Conservation (phyloP, 1,140 invertebrate species). For the Camponotus floridanus region DNA sequence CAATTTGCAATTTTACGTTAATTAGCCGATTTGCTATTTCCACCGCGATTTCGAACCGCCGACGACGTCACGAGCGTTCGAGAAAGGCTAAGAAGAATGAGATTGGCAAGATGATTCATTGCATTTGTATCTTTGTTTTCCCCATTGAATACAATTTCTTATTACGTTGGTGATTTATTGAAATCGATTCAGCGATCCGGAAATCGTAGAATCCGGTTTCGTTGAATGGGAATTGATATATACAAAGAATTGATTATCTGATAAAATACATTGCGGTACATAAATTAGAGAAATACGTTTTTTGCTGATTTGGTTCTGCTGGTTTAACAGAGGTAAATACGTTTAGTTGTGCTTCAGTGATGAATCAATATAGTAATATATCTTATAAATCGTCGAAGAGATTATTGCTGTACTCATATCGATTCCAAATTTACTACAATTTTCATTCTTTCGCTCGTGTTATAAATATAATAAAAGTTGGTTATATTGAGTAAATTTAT, state of each 20-base stretch:
- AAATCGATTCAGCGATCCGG: conserved; percentile 21
- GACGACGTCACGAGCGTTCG: conserved; percentile 9
- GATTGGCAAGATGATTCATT: conserved; percentile 2
- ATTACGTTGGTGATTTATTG: conserved; percentile 19
- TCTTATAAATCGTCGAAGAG: not conserved
- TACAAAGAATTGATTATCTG: not conserved
- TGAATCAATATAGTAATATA: not conserved
- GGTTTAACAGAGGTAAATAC: too few species aligned
- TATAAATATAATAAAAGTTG: not conserved
- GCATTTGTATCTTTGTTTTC: conserved; percentile 11
- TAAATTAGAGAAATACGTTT: conserved; percentile 26
- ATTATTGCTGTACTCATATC: not conserved
- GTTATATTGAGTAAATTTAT: not conserved
- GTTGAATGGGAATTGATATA: not conserved
- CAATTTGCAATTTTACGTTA: conserved; percentile 35
- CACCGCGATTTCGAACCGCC: not conserved
- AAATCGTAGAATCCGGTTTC: not conserved
- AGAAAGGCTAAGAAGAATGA: not conserved
- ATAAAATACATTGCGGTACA: not conserved
- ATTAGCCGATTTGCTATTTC: conserved; percentile 37
- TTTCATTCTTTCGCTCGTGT: not conserved
- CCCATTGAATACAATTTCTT: conserved; percentile 6
- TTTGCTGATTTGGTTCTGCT: too few species aligned
- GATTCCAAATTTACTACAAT: not conserved
- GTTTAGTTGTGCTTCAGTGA: not conserved